Base-by-base conservation (phyloP, 2,797 vertebrate species). In the Glossophaga mutica region DNA sequence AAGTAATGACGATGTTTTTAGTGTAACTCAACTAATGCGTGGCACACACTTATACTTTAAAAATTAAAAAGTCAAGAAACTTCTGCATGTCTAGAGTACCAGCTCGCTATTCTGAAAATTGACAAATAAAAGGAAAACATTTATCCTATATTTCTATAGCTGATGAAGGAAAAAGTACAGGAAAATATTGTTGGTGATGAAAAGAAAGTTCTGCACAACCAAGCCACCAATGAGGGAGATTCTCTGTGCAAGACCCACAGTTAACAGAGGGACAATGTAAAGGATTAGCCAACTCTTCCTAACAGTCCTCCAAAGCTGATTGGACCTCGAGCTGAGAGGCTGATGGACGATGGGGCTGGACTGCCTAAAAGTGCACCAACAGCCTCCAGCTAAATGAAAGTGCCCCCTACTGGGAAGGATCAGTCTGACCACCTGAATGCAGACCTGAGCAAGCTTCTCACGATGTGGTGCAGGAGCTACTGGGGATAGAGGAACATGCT, bases 301-400 rank as follows among this genome's bases (percentile, higher is more conserved):
- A 14, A 11, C 26, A 5, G 73, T 19, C 22, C 9, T 39, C 34
- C 10, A 7, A 0, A 3, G 44, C 59, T 18, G 2, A 39, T 48
- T 14, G 15, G 76, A 67, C 81, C 19, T 9, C 0, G 0, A 37
- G 48, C 16, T 5, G 1, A 32, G 26, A 78, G 62, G 42, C 29
- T 12, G 1, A 5, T 7, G 21, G 19, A 65, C 32, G 39, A 39
- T 8, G 18, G 48, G 37, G 42, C 19, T 50, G 21, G 3, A 9
- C 37, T 1, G 3, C 39, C 15, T 16, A 34, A 3, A n/a, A 39
- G 50, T 9, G 46, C 6, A 16, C 9, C 1, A 1, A 1, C 21
- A n/a, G 46, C 29, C 24, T 81, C 15, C 32, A 14, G 34, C 32
- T n/a, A 22, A 48, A 39, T 15, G 10, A 48, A n/a, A 48, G 44